Percentiles rank a stretch among this genome's conserved stretches.
Evolutionary conservation across 2,113 vertebrate genomes (phyloP).

Genomic region (Apteryx owenii): DNA sequence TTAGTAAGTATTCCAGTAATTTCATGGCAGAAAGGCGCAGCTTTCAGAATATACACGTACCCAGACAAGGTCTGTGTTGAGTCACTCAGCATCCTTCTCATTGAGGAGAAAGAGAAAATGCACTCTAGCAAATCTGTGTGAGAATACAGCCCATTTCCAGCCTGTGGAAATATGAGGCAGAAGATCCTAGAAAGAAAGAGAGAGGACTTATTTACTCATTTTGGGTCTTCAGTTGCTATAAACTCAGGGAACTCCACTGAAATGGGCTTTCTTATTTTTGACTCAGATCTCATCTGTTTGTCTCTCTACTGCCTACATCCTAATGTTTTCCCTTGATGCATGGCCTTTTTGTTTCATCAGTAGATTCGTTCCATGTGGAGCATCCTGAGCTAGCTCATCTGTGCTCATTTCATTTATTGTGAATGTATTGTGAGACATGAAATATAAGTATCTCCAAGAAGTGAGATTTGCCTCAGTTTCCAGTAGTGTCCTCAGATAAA

Average conservation of each 20-base stretch:
- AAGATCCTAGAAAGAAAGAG: not conserved
- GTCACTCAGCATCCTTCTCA: not conserved
- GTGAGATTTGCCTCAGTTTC: not conserved
- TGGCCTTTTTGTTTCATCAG: not conserved
- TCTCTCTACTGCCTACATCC: not conserved
- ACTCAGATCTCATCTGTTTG: not conserved
- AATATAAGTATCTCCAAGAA: not conserved
- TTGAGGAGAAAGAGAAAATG: not conserved
- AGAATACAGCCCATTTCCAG: not conserved
- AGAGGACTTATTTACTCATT: not conserved
- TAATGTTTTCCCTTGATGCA: fast-evolving
- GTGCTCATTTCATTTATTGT: not conserved
- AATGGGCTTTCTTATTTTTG: not conserved
- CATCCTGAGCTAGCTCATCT: not conserved
- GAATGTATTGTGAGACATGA: not conserved
- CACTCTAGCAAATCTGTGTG: not conserved
- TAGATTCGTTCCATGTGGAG: not conserved
- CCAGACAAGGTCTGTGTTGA: not conserved
- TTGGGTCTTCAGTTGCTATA: not conserved
- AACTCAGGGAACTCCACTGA: not conserved
- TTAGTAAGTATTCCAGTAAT: not conserved
- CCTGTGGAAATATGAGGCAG: not conserved
- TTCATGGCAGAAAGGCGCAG: not conserved
- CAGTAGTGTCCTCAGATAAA: not conserved
- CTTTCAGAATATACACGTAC: not conserved